A percentile compares a stretch with the other conserved stretches of the same genome.
These are phyloP conservation scores for Eulithis testata DNA, from an alignment of 2,888 invertebrate genomes.

Conservation along the genomic window DNA sequence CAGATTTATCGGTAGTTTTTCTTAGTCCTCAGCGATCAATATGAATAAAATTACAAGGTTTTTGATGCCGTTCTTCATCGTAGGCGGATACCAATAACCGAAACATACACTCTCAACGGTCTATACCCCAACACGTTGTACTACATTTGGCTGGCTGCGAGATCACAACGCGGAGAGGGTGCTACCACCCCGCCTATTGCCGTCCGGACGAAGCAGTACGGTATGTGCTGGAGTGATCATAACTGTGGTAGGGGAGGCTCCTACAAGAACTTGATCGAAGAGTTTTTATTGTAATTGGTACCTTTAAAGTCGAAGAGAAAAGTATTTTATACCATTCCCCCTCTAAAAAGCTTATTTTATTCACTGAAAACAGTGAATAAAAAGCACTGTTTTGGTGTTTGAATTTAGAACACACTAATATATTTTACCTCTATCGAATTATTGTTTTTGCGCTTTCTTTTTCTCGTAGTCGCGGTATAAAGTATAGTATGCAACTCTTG, in stretches of 20 bases:
- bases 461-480: too few relatives aligned
- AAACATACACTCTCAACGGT: conserved; percentile 94
- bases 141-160: conserved; percentile 98
- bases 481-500: too few relatives aligned
- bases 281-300: neutral
- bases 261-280: conserved; percentile 28
- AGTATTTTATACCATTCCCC: too few relatives aligned
- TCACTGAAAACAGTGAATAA: too few relatives aligned
- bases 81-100: conserved; percentile 91
- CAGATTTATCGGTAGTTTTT: too few relatives aligned
- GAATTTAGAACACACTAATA: too few relatives aligned
- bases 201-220: conserved; percentile 98
- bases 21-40: too few relatives aligned
- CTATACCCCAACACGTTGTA: conserved; percentile 98
- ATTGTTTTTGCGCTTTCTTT: too few relatives aligned
- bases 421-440: too few relatives aligned
- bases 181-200: conserved; percentile 97
- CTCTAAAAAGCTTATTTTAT: too few relatives aligned
- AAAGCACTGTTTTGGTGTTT: too few relatives aligned
- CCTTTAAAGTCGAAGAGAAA: neutral
- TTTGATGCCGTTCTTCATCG: neutral
- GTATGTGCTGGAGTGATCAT: conserved; percentile 87
- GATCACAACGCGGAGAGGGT: conserved; percentile 96
- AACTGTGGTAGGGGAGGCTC: conserved; percentile 14
- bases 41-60: too few relatives aligned